phyloP scores from a whole-genome alignment of 2,797 vertebrate species.

The Malurus splendens region DNA sequence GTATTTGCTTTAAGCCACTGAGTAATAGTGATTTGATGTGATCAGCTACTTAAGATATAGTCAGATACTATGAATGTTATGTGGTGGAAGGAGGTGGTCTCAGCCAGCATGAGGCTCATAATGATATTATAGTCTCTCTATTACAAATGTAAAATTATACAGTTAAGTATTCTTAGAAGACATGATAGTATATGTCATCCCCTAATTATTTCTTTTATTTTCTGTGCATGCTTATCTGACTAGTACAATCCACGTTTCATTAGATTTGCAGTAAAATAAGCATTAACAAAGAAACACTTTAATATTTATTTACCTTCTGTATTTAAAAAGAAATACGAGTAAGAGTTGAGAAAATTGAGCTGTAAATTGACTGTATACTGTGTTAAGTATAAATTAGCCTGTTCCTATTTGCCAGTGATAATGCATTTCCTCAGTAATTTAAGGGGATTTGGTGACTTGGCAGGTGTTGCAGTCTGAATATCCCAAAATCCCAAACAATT shows the following conservation, averaged over 20 bases:
- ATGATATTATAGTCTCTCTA: constrained; percentile 59
- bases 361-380: neutral
- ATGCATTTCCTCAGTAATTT: neutral
- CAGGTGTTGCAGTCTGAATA: neutral
- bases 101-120: constrained; percentile 51
- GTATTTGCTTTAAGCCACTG: constrained; percentile 70
- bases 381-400: neutral
- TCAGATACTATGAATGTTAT: neutral
- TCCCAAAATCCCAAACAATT: neutral
- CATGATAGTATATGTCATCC: constrained; percentile 37
- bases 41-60: constrained; percentile 55
- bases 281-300: neutral
- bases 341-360: neutral
- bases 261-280: neutral
- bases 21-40: constrained; percentile 45
- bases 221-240: neutral
- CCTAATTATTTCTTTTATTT: constrained; percentile 11
- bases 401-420: neutral
- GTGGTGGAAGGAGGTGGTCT: neutral
- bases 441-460: neutral
- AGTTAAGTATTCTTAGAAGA: constrained; percentile 68
- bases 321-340: neutral
- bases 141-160: constrained; percentile 62
- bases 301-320: neutral
- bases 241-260: neutral